Percentiles rank a stretch among this genome's conserved stretches.
phyloP scores from a whole-genome alignment of 1,140 invertebrate genomes.

The Drosophila santomea region DNA sequence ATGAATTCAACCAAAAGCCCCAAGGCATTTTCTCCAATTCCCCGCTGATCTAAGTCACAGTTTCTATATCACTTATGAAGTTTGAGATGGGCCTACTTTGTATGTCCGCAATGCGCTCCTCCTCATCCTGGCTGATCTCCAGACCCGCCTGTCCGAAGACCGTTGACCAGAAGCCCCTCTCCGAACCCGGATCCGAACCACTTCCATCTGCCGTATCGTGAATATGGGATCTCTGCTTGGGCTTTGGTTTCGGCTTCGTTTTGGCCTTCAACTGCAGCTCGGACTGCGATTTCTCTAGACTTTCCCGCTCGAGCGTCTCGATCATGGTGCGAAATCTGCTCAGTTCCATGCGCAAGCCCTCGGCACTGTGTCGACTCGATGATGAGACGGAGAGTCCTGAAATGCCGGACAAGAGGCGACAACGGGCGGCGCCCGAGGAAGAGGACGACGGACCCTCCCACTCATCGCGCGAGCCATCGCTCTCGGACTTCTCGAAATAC shows the following conservation, averaged over 20 bases:
- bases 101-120: conserved; percentile 45
- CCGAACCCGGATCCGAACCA: conserved; percentile 22
- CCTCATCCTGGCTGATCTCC: conserved; percentile 35
- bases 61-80: no score
- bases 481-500: conserved; percentile 79
- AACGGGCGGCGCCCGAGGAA: conserved; percentile 21
- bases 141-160: conserved; percentile 54
- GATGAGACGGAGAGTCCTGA: conserved; percentile 33
- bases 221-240: conserved; percentile 21
- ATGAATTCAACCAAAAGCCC: no score
- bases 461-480: conserved; percentile 66
- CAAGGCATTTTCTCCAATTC: no score
- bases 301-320: conserved; percentile 66
- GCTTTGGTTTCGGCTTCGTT: conserved; percentile 18
- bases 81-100: conserved; percentile 26
- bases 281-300: conserved; percentile 35
- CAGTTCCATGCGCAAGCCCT: conserved; percentile 69
- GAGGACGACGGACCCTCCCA: conserved; percentile 46
- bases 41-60: no score
- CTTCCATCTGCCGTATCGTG: conserved; percentile 20
- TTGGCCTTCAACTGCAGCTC: conserved; percentile 22
- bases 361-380: conserved; percentile 52
- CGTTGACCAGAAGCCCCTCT: conserved; percentile 58
- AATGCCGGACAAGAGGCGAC: conserved; percentile 25
- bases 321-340: conserved; percentile 71